Percentiles rank a stretch among this genome's conserved stretches.
phyloP scores from a whole-genome alignment of 2,113 vertebrate species.

The zebrafish (Danio rerio) region GRCz12tu NC_133176.1:45825001-45825500 shows the following conservation, averaged over 20 bases:
- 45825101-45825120: background rate
- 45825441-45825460: conserved; percentile 26
- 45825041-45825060: background rate
- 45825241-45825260: background rate
- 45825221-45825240: conserved; percentile 21
- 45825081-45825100: background rate
- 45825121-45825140: background rate
- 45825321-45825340: conserved; percentile 18
- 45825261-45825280: conserved; percentile 24
- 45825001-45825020: background rate
- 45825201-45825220: conserved; percentile 13
- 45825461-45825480: conserved; percentile 47
- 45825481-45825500: conserved; percentile 70
- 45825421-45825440: conserved; percentile 38
- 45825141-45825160: background rate
- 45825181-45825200: background rate
- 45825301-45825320: background rate
- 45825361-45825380: conserved; percentile 36
- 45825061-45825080: background rate
- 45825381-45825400: conserved; percentile 28
- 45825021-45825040: background rate
- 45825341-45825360: background rate
- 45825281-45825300: background rate
- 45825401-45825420: conserved; percentile 48
- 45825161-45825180: background rate